A percentile compares a stretch with the other conserved stretches of the same genome.
These are phyloP conservation scores for Gastrophysa polygoni DNA, from an alignment of 2,888 invertebrate genomes.

Conservation along the genomic window DNA sequence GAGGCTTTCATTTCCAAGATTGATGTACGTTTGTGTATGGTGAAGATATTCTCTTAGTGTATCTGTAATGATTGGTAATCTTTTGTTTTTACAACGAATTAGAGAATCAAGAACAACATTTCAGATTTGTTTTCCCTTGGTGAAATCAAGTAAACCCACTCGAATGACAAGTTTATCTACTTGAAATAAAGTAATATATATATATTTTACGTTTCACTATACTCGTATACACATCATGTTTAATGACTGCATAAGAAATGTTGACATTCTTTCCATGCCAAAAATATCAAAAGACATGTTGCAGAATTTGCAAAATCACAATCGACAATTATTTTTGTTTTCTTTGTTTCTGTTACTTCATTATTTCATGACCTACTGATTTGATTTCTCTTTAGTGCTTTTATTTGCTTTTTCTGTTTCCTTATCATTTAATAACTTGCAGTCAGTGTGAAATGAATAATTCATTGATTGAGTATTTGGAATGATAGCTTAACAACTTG, in stretches of 20 bases:
- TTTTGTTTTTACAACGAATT: not conserved
- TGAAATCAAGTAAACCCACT: not conserved
- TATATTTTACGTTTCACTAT: not conserved
- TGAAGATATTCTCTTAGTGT: too few relatives aligned
- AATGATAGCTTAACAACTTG: conserved; percentile 32
- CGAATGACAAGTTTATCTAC: not conserved
- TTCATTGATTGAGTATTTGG: conserved; percentile 18
- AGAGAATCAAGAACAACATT: not conserved
- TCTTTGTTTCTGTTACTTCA: conserved; percentile 22
- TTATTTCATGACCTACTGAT: conserved; percentile 13
- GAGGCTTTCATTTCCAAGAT: not conserved
- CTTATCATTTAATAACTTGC: conserved; percentile 13
- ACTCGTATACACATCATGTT: not conserved
- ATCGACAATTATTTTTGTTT: conserved; percentile 27
- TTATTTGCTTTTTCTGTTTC: conserved; percentile 20
- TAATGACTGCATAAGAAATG: conserved; percentile 5
- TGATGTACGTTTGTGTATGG: not conserved
- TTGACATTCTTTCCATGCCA: conserved; percentile 17
- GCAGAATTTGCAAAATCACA: conserved; percentile 26
- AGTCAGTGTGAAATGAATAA: conserved; percentile 26
- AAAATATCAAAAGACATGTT: conserved; percentile 18
- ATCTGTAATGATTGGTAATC: too few relatives aligned
- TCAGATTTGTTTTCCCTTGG: not conserved
- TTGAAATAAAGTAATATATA: not conserved
- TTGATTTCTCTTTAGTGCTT: conserved; percentile 13